A percentile compares a stretch with the other conserved stretches of the same genome.
Evolutionary conservation across 2,888 invertebrate genomes (phyloP).

Genomic region (Caenorhabditis angaria): DNA sequence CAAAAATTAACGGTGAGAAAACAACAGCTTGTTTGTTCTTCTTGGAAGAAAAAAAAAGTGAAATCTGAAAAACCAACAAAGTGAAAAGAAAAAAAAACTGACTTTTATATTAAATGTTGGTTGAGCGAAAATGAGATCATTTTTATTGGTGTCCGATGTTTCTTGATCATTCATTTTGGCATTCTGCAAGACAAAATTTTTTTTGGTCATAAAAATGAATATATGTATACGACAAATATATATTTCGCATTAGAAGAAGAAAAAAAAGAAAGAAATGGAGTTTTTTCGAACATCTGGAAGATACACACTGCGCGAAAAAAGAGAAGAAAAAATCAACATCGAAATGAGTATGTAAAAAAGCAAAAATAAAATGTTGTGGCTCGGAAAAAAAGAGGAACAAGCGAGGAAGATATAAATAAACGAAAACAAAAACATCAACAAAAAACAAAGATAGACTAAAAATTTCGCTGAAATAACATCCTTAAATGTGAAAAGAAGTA

Average conservation of each 20-base stretch:
- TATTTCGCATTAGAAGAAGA: no score
- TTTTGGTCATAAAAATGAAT: no score
- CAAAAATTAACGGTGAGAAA: constrained; percentile 1
- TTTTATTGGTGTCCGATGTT: neutral
- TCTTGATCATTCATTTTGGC: neutral
- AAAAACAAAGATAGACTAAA: neutral
- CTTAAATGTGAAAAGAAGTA: neutral
- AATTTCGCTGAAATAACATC: no score
- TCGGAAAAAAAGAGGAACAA: neutral
- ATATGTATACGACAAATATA: no score
- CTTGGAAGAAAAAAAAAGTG: no score
- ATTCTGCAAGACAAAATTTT: neutral
- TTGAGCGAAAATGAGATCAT: neutral
- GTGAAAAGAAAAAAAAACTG: neutral
- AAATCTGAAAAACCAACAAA: neutral
- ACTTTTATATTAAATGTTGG: neutral
- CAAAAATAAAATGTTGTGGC: no score
- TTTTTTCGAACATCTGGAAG: no score
- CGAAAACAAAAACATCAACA: constrained; percentile 1
- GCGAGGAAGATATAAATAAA: neutral
- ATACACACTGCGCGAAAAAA: no score
- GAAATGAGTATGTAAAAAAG: no score
- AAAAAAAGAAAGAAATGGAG: no score
- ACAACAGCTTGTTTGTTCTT: neutral
- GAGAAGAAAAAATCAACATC: no score